Percentiles rank a stretch among this genome's conserved stretches.
Evolutionary conservation across 1,140 invertebrate genomes (phyloP).

Genomic region (Sitophilus oryzae): DNA sequence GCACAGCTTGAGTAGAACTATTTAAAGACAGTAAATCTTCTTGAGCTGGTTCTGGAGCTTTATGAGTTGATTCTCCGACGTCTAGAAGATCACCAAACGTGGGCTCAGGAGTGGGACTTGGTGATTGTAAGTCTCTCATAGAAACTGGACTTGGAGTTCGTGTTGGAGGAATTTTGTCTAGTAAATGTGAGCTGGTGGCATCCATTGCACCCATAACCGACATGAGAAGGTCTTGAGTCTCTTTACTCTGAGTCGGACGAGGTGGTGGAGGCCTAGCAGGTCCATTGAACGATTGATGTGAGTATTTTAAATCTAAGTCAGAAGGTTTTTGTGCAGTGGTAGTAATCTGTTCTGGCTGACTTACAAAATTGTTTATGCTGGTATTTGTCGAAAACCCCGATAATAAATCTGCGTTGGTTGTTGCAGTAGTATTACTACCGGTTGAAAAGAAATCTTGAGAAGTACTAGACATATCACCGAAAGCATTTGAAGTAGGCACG

Average conservation of each 20-base stretch:
- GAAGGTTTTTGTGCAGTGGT: conserved; percentile 37
- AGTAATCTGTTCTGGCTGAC: neutral
- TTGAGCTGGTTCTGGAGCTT: conserved; percentile 4
- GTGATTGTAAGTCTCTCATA: conserved; percentile 70
- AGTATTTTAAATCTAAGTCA: conserved; percentile 39
- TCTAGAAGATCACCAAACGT: conserved; percentile 61
- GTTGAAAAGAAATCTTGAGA: conserved; percentile 27
- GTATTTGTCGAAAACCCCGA: neutral
- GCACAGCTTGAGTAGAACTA: conserved; percentile 3
- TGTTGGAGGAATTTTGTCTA: conserved; percentile 75
- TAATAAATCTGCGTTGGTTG: neutral
- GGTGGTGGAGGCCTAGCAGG: conserved; percentile 46
- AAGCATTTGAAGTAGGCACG: conserved; percentile 14
- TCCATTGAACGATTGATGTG: conserved; percentile 28
- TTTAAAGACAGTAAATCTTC: conserved; percentile 32
- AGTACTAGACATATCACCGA: conserved; percentile 18
- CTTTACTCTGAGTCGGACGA: conserved; percentile 55
- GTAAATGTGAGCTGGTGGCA: conserved; percentile 73
- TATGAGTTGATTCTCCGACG: conserved; percentile 43
- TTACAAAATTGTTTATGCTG: neutral
- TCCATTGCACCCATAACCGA: conserved; percentile 85
- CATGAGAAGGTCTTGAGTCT: conserved; percentile 78
- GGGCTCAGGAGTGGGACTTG: conserved; percentile 75
- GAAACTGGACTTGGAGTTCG: conserved; percentile 76
- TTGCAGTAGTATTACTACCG: neutral